Conservation (phyloP, 1,140 invertebrate species). For the Nomia melanderi region DNA sequence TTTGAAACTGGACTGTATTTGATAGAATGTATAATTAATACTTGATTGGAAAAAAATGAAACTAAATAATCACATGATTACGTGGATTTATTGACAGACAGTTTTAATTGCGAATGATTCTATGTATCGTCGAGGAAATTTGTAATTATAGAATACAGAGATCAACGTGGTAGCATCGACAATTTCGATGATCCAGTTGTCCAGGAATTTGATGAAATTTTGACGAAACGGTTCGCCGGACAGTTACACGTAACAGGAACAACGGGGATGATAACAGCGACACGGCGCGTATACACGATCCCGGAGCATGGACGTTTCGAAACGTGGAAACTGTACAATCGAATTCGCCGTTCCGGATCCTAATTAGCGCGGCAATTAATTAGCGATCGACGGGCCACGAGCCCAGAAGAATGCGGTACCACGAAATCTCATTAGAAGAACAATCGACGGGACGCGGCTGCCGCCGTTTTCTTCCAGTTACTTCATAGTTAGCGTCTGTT, state of each 20-base stretch:
- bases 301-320: not conserved
- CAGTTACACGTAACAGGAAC: not conserved
- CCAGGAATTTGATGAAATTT: no score
- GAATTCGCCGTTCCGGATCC: not conserved
- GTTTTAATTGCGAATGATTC: no score
- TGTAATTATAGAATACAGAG: no score
- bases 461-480: conserved; percentile 51
- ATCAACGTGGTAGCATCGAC: no score
- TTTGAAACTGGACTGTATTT: no score
- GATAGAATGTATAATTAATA: no score
- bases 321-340: not conserved
- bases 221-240: not conserved
- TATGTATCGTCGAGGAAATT: no score
- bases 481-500: conserved; percentile 57
- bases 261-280: not conserved
- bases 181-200: no score
- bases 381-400: conserved; percentile 33
- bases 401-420: conserved; percentile 24
- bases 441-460: conserved; percentile 35
- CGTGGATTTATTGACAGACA: no score
- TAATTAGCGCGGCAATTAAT: conserved; percentile 49
- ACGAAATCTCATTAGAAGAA: conserved; percentile 64
- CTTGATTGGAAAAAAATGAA: no score
- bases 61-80: no score
- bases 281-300: not conserved